Conservation (phyloP, 92 coral and sea anemone genomes). For the Bergia sp. region DNA sequence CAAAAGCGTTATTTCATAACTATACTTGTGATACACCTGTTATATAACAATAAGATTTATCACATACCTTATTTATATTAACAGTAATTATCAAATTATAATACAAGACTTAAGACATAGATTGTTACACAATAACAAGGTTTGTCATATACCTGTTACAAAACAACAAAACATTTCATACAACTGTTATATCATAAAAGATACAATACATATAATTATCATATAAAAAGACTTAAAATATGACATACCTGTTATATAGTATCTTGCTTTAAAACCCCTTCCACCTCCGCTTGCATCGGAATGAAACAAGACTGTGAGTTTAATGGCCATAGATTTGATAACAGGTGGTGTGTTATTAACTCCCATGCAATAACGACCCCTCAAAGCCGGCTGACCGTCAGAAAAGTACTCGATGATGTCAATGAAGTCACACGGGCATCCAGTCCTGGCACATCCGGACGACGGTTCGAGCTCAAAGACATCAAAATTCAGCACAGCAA, state of each 20-base stretch:
- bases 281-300: conserved; percentile 28
- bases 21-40: no score
- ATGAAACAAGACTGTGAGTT: conserved; percentile 30
- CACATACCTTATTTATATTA: no score
- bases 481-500: conserved; percentile 23
- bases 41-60: no score
- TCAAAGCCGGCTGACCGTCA: background rate
- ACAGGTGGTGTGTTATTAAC: conserved; percentile 38
- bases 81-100: no score
- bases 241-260: conserved; percentile 1
- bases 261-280: conserved; percentile 26
- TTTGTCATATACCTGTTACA: no score
- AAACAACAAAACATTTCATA: no score
- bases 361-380: conserved; percentile 40
- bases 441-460: conserved; percentile 1
- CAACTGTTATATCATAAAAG: no score
- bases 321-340: conserved; percentile 13
- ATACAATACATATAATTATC: no score
- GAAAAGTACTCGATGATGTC: conserved; percentile 19
- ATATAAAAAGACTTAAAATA: no score
- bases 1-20: no score
- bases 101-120: no score
- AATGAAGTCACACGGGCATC: conserved; percentile 33
- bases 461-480: conserved; percentile 27
- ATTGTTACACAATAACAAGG: no score